These are phyloP conservation scores for Glyptemys insculpta DNA, from an alignment of 2,797 vertebrate species.

Conservation along the genomic window DNA sequence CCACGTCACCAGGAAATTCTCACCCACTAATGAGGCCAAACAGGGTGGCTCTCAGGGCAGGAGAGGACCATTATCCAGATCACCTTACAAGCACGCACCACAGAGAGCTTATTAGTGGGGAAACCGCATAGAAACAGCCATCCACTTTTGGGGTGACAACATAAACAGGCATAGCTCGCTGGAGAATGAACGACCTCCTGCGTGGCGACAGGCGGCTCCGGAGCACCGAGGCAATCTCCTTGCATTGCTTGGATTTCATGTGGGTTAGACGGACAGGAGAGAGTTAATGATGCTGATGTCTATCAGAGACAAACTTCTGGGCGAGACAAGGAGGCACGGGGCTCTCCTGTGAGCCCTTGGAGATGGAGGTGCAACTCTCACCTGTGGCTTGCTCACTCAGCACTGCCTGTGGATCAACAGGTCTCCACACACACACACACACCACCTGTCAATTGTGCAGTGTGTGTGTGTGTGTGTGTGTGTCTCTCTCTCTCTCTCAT, in stretches of 20 bases:
- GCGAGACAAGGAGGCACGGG: too few species aligned
- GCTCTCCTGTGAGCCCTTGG: too few species aligned
- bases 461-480: rapidly evolving
- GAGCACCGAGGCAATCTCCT: background rate
- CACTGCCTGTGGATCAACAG: too few species aligned
- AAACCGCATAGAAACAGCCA: background rate
- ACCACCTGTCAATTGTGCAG: too few species aligned
- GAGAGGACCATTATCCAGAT: background rate
- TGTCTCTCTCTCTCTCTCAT: background rate
- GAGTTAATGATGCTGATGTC: background rate
- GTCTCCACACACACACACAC: too few species aligned
- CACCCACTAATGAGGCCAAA: conserved; percentile 46
- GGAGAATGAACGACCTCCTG: background rate
- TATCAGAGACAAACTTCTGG: background rate
- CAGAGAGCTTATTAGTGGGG: background rate
- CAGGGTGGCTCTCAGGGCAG: background rate
- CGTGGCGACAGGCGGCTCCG: background rate
- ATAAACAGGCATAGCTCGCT: background rate
- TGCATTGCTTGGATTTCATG: rapidly evolving
- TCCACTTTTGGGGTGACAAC: background rate
- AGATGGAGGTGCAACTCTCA: background rate
- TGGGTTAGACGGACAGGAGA: background rate
- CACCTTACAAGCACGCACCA: rapidly evolving
- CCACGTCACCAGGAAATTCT: conserved; percentile 60
- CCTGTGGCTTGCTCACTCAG: background rate